A percentile compares a stretch with the other conserved stretches of the same genome.
Evolutionary conservation across 1,140 invertebrate species (phyloP).

Genomic region (Dendrolimus kikuchii): DNA sequence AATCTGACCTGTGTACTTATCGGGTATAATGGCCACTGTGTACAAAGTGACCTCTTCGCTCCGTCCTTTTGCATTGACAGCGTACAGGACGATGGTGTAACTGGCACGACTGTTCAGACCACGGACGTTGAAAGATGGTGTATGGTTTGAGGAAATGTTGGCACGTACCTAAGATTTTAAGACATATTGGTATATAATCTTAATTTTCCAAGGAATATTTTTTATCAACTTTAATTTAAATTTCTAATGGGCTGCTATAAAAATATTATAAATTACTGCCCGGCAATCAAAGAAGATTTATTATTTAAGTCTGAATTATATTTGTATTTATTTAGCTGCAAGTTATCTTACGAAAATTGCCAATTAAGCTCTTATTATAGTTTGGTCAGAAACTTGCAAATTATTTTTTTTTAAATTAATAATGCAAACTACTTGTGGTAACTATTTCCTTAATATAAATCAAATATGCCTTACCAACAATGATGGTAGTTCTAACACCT

Average conservation of each 20-base stretch:
- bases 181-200: not conserved
- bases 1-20: constrained; percentile 84
- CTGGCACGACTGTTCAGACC: constrained; percentile 60
- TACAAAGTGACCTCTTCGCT: constrained; percentile 75
- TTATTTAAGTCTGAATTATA: too few species aligned
- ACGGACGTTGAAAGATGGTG: constrained; percentile 60
- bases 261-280: too few species aligned
- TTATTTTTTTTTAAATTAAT: too few species aligned
- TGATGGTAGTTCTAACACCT: constrained; percentile 76
- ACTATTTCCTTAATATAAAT: too few species aligned
- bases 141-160: constrained; percentile 45
- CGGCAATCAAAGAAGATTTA: too few species aligned
- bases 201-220: not conserved
- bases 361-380: too few species aligned
- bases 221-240: too few species aligned
- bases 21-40: constrained; percentile 72
- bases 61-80: constrained; percentile 76
- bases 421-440: too few species aligned
- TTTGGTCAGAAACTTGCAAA: too few species aligned
- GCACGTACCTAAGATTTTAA: constrained; percentile 29
- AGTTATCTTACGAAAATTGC: too few species aligned
- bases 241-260: too few species aligned
- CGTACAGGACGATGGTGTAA: constrained; percentile 72
- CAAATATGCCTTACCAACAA: constrained; percentile 27
- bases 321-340: too few species aligned